Evolutionary conservation across 2,113 vertebrate species (phyloP), one percentile per base, ranked within the genome.

Genomic region (Nerophis ophidion): DNA sequence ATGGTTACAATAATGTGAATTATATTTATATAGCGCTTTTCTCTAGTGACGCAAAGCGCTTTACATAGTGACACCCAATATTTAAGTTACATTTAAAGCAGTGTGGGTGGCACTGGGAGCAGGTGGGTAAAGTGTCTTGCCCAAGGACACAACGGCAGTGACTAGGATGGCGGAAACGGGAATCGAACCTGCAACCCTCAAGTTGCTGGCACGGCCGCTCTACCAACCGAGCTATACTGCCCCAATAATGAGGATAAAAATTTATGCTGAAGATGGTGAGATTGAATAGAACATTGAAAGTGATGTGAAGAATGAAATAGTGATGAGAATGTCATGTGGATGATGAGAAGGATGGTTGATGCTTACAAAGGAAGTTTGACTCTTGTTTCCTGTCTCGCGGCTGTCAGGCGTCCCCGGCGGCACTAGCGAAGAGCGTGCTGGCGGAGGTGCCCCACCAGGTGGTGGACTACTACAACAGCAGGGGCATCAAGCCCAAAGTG

Each of bases 371-470:
- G 15, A 51, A 16, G 11, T 44, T 2, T 44, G 51, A 51, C 8
- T 44, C n/a, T 33, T 1, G 14, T 34, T 14, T 49, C 16, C 34
- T 54, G 5, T 50, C 8, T 62, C 16, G 78, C 64, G 50, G 9
- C 53, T 69, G 42, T n/a, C 81, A 99, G 96, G 96, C 96, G 8
- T 95, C 96, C 72, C 96, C 96, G 52, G 94, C 96, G 45, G 96
- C 95, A 59, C 91, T 99, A 74, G 96, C 96, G 49, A 98, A 98
- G 88, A 96, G 90, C 0, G 96, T 99, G 68, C 80, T 99, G 81
- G 96, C 96, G 4, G 96, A 99, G 88, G 96, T 99, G 77, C 96
- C 96, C 69, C 96, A 98, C 79, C 97, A 99, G 91, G 97, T 99
- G 66, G 97, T 99, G 75, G 97, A 99, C 87, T 98, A 98, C 92